Evolutionary conservation across 2,888 invertebrate genomes (phyloP).

Genomic region (Drosophila mimetica): DNA sequence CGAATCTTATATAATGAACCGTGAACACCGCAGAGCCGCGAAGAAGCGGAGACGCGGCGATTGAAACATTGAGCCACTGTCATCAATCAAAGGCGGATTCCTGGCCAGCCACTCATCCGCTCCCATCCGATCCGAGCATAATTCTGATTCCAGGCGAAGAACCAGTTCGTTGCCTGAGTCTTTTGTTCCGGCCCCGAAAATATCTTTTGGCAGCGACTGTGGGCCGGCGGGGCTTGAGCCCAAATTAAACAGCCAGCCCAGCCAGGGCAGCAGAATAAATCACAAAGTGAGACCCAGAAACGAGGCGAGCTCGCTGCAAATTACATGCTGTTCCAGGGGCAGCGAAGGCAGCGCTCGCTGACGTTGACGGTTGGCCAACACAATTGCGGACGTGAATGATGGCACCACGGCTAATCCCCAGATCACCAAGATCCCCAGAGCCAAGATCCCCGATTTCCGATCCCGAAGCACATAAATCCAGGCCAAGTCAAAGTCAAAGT

Average conservation of each 20-base stretch:
- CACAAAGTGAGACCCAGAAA: conserved; percentile 49
- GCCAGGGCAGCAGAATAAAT: conserved; percentile 59
- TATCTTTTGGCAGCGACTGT: conserved; percentile 54
- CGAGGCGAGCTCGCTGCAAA: conserved; percentile 61
- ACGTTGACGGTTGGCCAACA: conserved; percentile 34
- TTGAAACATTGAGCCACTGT: conserved; percentile 49
- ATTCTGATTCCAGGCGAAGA: conserved; percentile 65
- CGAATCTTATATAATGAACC: conserved; percentile 68
- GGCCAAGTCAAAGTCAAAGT: conserved; percentile 73
- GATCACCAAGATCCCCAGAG: conserved; percentile 13
- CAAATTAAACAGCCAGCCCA: conserved; percentile 61
- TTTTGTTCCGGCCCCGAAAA: conserved; percentile 57
- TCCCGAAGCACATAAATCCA: conserved; percentile 57
- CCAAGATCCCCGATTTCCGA: conserved; percentile 6
- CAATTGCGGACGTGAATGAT: conserved; percentile 58
- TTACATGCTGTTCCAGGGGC: conserved; percentile 61
- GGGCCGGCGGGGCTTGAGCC: conserved; percentile 66
- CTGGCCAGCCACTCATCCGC: conserved; percentile 28
- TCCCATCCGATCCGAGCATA: conserved; percentile 36
- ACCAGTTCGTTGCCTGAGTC: conserved; percentile 65
- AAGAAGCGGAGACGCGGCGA: conserved; percentile 11
- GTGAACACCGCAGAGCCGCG: conserved; percentile 36
- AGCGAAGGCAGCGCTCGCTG: conserved; percentile 1
- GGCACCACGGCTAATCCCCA: conserved; percentile 64
- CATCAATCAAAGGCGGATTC: conserved; percentile 73